A percentile compares a stretch with the other conserved stretches of the same genome.
Evolutionary conservation across 2,797 vertebrate species (phyloP).

Genomic region (Eutrigla gurnardus): DNA sequence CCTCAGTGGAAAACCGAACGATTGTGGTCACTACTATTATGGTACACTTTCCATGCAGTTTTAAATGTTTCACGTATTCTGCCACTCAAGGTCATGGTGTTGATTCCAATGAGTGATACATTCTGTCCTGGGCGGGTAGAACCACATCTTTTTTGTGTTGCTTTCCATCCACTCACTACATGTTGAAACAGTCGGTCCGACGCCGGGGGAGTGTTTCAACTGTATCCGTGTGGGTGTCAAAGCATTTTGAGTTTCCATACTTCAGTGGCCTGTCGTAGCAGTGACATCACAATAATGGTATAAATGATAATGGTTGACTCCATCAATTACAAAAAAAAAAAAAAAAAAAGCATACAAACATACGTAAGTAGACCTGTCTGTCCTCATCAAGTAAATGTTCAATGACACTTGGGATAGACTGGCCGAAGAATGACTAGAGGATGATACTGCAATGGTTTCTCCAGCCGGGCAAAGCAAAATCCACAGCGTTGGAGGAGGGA

Average conservation of each 20-base stretch:
- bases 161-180: slow-evolving; percentile 89
- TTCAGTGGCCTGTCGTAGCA: slow-evolving; percentile 91
- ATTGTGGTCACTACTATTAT: slow-evolving; percentile 99
- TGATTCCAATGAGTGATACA: slow-evolving; percentile 86
- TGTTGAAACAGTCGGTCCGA: slow-evolving; percentile 87
- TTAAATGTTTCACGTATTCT: slow-evolving; percentile 89
- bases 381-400: slow-evolving; percentile 90
- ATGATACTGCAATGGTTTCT: slow-evolving; percentile 71
- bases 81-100: slow-evolving; percentile 91
- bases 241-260: slow-evolving; percentile 87
- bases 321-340: slow-evolving; percentile 79
- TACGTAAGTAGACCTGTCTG: slow-evolving; percentile 88
- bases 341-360: slow-evolving; percentile 74
- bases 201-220: slow-evolving; percentile 85
- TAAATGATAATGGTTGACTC: slow-evolving; percentile 85
- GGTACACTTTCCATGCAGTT: slow-evolving; percentile 93
- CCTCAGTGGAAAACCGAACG: slow-evolving; percentile 98
- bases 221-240: slow-evolving; percentile 89
- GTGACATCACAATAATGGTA: slow-evolving; percentile 92
- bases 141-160: slow-evolving; percentile 88
- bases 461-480: slow-evolving; percentile 78
- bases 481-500: slow-evolving; percentile 68
- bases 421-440: slow-evolving; percentile 72
- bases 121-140: slow-evolving; percentile 91
- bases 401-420: slow-evolving; percentile 84